Conservation (phyloP, 2,113 vertebrate species). For the Corynorhinus townsendii region DNA sequence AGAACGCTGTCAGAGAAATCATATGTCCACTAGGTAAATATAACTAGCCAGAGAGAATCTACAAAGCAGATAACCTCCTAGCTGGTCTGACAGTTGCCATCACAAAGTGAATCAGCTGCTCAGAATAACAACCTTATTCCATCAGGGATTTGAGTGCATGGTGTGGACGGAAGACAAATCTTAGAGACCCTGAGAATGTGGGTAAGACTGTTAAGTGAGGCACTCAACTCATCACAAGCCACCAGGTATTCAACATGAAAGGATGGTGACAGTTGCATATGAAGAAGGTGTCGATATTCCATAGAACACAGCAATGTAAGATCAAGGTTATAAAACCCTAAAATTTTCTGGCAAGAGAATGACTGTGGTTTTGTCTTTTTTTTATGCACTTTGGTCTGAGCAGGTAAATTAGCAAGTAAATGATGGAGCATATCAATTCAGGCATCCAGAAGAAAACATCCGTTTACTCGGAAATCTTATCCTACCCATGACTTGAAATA, state of each 20-base stretch:
- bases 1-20: conserved; percentile 88
- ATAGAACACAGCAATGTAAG: not conserved
- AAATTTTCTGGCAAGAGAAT: not conserved
- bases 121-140: conserved; percentile 92
- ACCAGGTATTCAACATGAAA: conserved; percentile 92
- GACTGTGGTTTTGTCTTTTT: not conserved
- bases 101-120: conserved; percentile 89
- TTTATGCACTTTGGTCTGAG: not conserved
- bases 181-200: conserved; percentile 93
- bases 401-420: not conserved
- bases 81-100: conserved; percentile 87
- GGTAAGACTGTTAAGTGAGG: conserved; percentile 90
- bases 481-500: not conserved
- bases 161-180: conserved; percentile 88
- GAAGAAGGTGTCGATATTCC: conserved; percentile 85
- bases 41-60: conserved; percentile 88
- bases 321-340: not conserved
- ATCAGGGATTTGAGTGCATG: conserved; percentile 90
- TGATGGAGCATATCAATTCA: not conserved
- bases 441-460: not conserved
- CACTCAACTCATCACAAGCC: conserved; percentile 94
- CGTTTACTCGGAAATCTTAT: not conserved
- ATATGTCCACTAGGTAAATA: conserved; percentile 89
- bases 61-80: conserved; percentile 87
- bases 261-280: conserved; percentile 89